phyloP scores from a whole-genome alignment of 2,888 invertebrate species.

The Electrophaes corylata region DNA sequence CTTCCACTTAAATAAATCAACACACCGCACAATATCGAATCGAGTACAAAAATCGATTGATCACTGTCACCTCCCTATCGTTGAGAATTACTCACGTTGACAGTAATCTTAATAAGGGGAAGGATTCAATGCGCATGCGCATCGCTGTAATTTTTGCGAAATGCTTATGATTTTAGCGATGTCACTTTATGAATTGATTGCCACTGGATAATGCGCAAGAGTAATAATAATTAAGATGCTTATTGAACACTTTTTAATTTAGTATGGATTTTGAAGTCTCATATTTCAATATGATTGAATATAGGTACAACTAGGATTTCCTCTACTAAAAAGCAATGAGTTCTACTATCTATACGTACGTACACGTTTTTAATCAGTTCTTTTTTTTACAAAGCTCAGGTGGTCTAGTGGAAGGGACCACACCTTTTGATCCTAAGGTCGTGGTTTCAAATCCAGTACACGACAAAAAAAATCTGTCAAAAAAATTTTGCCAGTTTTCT shows the following conservation, averaged over 20 bases:
- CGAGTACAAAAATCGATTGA: constrained; percentile 68
- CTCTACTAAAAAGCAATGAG: neutral
- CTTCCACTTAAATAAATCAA: constrained; percentile 55
- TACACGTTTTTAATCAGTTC: no score
- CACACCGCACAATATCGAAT: constrained; percentile 48
- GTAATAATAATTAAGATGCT: constrained; percentile 6
- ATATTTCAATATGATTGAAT: neutral
- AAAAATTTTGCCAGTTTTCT: no score
- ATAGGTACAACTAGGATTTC: neutral
- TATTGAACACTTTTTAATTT: constrained; percentile 5
- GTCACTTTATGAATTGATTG: constrained; percentile 34
- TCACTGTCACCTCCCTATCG: constrained; percentile 69
- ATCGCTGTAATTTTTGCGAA: constrained; percentile 29
- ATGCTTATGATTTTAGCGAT: constrained; percentile 39
- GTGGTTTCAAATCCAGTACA: no score
- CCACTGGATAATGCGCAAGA: constrained; percentile 1
- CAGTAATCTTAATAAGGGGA: constrained; percentile 73
- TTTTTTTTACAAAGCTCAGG: no score
- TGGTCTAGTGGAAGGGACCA: no score
- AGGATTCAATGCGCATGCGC: constrained; percentile 49
- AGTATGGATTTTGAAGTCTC: neutral
- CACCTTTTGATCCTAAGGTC: no score
- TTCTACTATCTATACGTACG: no score
- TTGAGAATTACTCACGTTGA: constrained; percentile 66
- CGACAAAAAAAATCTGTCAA: no score